Percentiles rank a stretch among this genome's conserved stretches.
Conservation (phyloP, 2,888 invertebrate species). For the Polydrusus pterygomalis region DNA sequence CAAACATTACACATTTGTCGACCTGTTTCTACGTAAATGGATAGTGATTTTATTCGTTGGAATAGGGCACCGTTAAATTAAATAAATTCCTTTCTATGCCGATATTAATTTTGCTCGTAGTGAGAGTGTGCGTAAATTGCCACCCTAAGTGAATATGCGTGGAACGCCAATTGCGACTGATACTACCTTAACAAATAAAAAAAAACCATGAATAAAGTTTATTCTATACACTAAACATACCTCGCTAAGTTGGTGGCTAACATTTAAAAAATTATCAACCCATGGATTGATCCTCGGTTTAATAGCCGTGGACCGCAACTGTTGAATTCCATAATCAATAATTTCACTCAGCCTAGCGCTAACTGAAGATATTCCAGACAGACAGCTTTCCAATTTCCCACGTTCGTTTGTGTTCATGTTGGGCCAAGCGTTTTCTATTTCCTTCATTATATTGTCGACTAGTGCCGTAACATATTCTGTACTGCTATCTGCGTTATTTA, state of each 20-base stretch:
- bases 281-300: constrained; percentile 89
- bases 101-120: too few relatives aligned
- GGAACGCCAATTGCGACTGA: too few relatives aligned
- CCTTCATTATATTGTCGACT: constrained; percentile 83
- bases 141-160: too few relatives aligned
- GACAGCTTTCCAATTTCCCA: constrained; percentile 83
- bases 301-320: constrained; percentile 85
- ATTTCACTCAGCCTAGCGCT: constrained; percentile 78
- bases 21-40: too few relatives aligned
- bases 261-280: constrained; percentile 86
- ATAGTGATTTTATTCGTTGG: too few relatives aligned
- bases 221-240: constrained; percentile 71
- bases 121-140: too few relatives aligned
- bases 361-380: constrained; percentile 77
- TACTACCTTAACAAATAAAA: too few relatives aligned
- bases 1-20: too few relatives aligned
- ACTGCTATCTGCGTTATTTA: constrained; percentile 94
- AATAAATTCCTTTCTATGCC: too few relatives aligned
- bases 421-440: constrained; percentile 79
- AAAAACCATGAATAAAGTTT: too few relatives aligned
- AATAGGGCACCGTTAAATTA: too few relatives aligned
- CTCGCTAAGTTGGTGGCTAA: constrained; percentile 88
- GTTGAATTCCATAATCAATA: constrained; percentile 87
- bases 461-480: constrained; percentile 93
- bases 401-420: constrained; percentile 78